These are phyloP conservation scores for Pycnonotus jocosus DNA, from an alignment of 2,113 vertebrate species.

Conservation along the genomic window DNA sequence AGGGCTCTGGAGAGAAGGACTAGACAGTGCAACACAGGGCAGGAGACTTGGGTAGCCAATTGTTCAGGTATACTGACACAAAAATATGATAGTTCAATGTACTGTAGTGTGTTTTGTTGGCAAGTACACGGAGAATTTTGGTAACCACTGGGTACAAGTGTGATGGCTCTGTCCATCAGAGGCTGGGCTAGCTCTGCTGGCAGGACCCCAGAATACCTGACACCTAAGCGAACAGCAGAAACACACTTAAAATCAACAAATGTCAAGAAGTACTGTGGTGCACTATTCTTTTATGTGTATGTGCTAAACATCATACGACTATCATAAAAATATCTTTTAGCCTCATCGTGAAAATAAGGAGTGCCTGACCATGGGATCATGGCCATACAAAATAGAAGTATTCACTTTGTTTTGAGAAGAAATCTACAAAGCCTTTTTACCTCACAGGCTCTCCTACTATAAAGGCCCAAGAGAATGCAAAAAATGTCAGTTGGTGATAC, in stretches of 20 bases:
- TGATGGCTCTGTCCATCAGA: rapidly evolving
- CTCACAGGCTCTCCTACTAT: neutral
- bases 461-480: neutral
- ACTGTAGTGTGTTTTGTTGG: neutral
- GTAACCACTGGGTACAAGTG: neutral
- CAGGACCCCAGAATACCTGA: neutral
- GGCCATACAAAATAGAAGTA: neutral
- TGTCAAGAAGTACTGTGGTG: neutral
- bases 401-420: neutral
- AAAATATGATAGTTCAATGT: neutral
- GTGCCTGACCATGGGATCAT: neutral
- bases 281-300: neutral
- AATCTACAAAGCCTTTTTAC: neutral
- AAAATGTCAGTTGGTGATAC: neutral
- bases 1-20: neutral
- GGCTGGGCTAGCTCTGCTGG: neutral
- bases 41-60: neutral
- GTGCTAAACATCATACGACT: neutral
- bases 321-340: neutral
- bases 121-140: neutral
- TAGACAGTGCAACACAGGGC: neutral
- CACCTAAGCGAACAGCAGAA: neutral
- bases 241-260: neutral
- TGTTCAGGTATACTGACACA: neutral
- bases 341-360: neutral